A percentile compares a stretch with the other conserved stretches of the same genome.
Conservation (phyloP, 2,888 invertebrate genomes). For the Volucella inflata region DNA sequence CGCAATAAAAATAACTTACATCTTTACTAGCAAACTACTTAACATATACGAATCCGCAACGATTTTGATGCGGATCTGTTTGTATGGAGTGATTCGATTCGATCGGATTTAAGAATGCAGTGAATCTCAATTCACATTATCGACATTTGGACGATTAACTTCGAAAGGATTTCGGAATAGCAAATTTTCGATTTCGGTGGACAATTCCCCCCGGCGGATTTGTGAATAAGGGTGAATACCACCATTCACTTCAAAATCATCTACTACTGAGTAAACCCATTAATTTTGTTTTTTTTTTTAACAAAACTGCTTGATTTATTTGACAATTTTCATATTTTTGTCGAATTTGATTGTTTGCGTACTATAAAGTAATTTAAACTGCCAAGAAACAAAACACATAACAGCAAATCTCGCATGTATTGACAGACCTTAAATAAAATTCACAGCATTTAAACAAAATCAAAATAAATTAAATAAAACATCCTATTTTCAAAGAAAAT, state of each 20-base stretch:
- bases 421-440: neutral
- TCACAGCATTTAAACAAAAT: neutral
- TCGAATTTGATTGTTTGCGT: neutral
- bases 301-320: neutral
- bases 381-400: constrained; percentile 19
- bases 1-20: too few relatives aligned
- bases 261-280: neutral
- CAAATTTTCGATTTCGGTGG: too few relatives aligned
- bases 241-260: neutral
- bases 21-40: too few relatives aligned
- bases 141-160: too few relatives aligned
- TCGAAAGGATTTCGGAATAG: too few relatives aligned
- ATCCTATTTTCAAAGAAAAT: constrained; percentile 49
- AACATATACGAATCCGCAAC: too few relatives aligned
- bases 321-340: neutral
- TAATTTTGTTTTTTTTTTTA: neutral
- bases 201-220: too few relatives aligned
- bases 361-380: constrained; percentile 15
- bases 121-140: too few relatives aligned
- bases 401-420: neutral
- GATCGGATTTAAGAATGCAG: too few relatives aligned
- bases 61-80: too few relatives aligned
- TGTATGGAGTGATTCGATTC: too few relatives aligned
- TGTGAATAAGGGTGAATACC: too few relatives aligned
- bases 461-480: constrained; percentile 7